Evolutionary conservation across 2,797 vertebrate genomes (phyloP).

Genomic region (Pampus argenteus): DNA sequence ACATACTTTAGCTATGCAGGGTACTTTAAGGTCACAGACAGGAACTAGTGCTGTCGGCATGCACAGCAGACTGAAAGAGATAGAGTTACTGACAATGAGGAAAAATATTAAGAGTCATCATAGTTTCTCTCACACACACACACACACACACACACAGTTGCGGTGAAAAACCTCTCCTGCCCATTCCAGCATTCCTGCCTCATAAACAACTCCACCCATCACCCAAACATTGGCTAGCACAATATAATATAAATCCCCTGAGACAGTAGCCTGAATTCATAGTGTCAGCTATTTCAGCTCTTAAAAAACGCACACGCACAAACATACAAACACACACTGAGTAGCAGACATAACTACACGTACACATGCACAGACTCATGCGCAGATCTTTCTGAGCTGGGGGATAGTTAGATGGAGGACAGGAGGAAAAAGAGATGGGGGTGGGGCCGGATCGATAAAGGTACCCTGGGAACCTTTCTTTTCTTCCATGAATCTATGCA

Average conservation of each 20-base stretch:
- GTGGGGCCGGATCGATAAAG: conserved; percentile 59
- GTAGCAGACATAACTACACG: conserved; percentile 32
- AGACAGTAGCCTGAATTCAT: conserved; percentile 46
- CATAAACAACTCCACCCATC: conserved; percentile 53
- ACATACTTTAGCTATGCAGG: conserved; percentile 29
- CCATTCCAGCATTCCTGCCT: conserved; percentile 48
- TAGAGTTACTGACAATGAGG: conserved; percentile 53
- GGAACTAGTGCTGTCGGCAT: conserved; percentile 18
- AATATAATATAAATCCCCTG: conserved; percentile 54
- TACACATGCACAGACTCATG: conserved; percentile 25
- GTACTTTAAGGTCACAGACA: conserved; percentile 61
- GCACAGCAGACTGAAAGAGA: conserved; percentile 47
- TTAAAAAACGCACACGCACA: conserved; percentile 32
- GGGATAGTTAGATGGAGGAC: conserved; percentile 52
- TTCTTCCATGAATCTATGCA: conserved; percentile 63
- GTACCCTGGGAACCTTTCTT: conserved; percentile 63
- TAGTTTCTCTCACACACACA: conserved; percentile 25
- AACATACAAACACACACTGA: conserved; percentile 5
- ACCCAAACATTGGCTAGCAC: conserved; percentile 56
- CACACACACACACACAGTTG: conserved; percentile 19
- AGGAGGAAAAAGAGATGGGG: conserved; percentile 24
- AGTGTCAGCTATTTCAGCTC: conserved; percentile 58
- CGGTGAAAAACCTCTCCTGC: conserved; percentile 9
- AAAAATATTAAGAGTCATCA: conserved; percentile 57
- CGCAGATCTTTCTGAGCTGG: conserved; percentile 23